Evolutionary conservation across 2,113 vertebrate species (phyloP).

Genomic region (Coptodon bakossiorum): DNA sequence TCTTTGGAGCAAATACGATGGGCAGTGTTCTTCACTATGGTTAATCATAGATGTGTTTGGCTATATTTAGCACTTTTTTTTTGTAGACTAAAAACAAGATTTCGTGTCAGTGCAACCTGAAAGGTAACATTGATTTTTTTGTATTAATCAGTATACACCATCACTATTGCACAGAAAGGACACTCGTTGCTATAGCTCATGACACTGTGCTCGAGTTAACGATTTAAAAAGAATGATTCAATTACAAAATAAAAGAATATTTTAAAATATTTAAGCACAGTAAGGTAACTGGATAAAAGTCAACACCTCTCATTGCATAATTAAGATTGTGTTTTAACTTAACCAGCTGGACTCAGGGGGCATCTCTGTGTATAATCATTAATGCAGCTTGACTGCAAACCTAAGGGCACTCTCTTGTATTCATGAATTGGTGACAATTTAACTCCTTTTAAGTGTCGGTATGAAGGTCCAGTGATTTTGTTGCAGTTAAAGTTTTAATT

Average conservation of each 20-base stretch:
- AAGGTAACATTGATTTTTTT: background rate
- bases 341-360: background rate
- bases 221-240: background rate
- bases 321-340: background rate
- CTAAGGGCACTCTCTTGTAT: background rate
- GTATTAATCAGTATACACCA: background rate
- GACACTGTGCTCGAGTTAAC: background rate
- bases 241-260: background rate
- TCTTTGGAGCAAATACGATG: background rate
- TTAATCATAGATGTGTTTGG: background rate
- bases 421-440: conserved; percentile 7
- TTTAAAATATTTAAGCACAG: background rate
- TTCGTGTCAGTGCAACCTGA: background rate
- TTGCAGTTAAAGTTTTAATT: background rate
- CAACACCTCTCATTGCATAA: background rate
- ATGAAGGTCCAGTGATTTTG: background rate
- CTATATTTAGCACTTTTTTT: background rate
- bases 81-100: background rate
- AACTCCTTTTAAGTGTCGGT: background rate
- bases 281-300: background rate
- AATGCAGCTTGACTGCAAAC: background rate
- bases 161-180: background rate
- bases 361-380: conserved; percentile 10
- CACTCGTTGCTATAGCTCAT: background rate
- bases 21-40: fast-evolving